Conservation (phyloP, 2,888 invertebrate species). For the Brachyptera risi region DNA sequence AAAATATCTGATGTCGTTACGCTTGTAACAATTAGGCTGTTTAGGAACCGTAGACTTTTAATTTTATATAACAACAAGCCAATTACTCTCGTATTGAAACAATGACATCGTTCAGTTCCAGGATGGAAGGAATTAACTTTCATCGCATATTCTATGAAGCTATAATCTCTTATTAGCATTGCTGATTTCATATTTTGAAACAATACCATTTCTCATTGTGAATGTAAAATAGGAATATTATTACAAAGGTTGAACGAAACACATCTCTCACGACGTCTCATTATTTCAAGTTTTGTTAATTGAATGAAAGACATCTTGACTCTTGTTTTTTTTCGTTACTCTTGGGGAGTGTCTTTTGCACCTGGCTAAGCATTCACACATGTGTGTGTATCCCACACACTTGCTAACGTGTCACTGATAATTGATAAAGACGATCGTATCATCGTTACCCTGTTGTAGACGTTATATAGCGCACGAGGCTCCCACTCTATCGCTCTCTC, state of each 20-base stretch:
- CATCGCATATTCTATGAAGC: background rate
- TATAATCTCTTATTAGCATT: too few relatives aligned
- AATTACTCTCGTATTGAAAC: conserved; percentile 13
- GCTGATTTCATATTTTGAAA: too few relatives aligned
- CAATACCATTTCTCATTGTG: too few relatives aligned
- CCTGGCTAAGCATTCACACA: background rate
- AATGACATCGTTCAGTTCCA: conserved; percentile 11
- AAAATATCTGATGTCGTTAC: conserved; percentile 21
- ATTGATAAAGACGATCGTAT: conserved; percentile 14
- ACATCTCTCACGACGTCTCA: background rate
- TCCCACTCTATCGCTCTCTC: background rate
- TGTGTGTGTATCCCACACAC: background rate
- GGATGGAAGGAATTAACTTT: background rate
- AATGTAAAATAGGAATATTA: too few relatives aligned
- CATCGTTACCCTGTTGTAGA: background rate
- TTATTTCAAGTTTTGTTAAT: background rate
- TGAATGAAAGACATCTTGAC: conserved; percentile 2
- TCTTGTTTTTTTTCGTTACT: background rate
- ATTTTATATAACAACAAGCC: conserved; percentile 17
- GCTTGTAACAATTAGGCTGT: conserved; percentile 17
- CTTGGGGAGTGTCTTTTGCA: background rate
- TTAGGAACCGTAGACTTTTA: conserved; percentile 21
- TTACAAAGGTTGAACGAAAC: too few relatives aligned
- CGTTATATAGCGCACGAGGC: too few relatives aligned
- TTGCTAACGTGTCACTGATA: conserved; percentile 2